Evolutionary conservation across 2,113 vertebrate genomes (phyloP).

Genomic region (Pleuronectes platessa): DNA sequence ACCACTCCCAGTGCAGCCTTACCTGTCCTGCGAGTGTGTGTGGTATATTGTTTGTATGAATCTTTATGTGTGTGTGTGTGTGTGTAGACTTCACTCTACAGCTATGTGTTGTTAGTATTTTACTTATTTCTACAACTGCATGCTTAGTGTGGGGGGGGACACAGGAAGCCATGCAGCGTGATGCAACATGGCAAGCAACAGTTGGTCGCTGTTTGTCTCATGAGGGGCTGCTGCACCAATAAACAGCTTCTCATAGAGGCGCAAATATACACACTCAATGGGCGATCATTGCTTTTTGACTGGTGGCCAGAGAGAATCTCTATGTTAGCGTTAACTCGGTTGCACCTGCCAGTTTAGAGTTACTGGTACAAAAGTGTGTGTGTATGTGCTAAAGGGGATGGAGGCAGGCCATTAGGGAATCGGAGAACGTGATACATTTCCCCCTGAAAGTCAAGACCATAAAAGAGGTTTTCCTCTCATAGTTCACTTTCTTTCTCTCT

Average conservation of each 20-base stretch:
- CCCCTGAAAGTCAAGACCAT: slow-evolving; percentile 41
- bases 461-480: slow-evolving; percentile 17
- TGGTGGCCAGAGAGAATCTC: slow-evolving; percentile 45
- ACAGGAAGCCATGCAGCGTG: slow-evolving; percentile 32
- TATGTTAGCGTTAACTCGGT: slow-evolving; percentile 53
- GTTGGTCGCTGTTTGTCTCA: slow-evolving; percentile 44
- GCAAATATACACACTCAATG: slow-evolving; percentile 44
- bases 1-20: slow-evolving; percentile 60
- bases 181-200: slow-evolving; percentile 55
- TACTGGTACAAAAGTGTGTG: background rate
- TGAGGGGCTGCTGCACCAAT: slow-evolving; percentile 24
- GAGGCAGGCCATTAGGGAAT: slow-evolving; percentile 34
- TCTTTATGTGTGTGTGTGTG: slow-evolving; percentile 15
- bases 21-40: slow-evolving; percentile 31
- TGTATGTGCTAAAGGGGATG: slow-evolving; percentile 24
- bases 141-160: slow-evolving; percentile 22
- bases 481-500: background rate
- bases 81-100: slow-evolving; percentile 2
- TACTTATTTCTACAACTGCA: slow-evolving; percentile 33
- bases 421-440: slow-evolving; percentile 59
- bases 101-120: background rate
- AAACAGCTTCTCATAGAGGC: slow-evolving; percentile 38
- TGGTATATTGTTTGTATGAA: background rate
- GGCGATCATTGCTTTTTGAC: slow-evolving; percentile 44
- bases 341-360: slow-evolving; percentile 67